A percentile compares a stretch with the other conserved stretches of the same genome.
phyloP scores from a whole-genome alignment of 2,113 vertebrate genomes.

The Corythaeola cristata region DNA sequence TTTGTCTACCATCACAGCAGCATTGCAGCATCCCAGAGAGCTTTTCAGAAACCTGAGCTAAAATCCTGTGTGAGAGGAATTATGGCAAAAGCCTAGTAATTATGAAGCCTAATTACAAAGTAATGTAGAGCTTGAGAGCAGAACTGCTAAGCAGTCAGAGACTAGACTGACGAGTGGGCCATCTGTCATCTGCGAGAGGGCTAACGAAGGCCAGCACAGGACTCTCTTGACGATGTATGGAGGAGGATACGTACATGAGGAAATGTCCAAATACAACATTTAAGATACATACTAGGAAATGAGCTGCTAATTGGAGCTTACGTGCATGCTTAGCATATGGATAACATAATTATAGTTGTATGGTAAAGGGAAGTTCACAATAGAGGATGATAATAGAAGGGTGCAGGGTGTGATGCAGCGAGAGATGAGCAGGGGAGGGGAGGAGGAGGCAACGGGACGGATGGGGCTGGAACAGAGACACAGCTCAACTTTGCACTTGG shows the following conservation, averaged over 20 bases:
- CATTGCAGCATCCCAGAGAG: background rate
- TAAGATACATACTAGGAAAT: background rate
- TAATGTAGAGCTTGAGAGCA: background rate
- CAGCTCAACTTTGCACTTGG: background rate
- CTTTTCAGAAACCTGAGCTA: background rate
- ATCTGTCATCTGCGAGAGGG: background rate
- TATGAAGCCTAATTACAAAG: constrained; percentile 2
- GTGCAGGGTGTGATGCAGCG: rapidly evolving
- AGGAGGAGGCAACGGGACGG: background rate
- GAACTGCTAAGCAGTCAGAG: constrained; percentile 4
- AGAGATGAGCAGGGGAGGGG: rapidly evolving
- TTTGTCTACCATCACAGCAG: background rate
- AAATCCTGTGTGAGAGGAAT: background rate
- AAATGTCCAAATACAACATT: background rate
- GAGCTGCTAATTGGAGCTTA: background rate
- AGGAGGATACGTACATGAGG: background rate
- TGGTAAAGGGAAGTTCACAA: background rate
- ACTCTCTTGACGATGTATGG: background rate
- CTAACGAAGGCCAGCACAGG: background rate
- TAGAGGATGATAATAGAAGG: rapidly evolving
- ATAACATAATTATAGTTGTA: background rate
- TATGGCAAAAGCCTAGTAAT: background rate
- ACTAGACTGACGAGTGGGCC: background rate
- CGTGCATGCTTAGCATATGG: background rate
- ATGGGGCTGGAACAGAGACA: background rate